Evolutionary conservation across 2,888 invertebrate genomes (phyloP), one percentile per base, ranked within the genome.

Genomic region (Pimpla rufipes): DNA sequence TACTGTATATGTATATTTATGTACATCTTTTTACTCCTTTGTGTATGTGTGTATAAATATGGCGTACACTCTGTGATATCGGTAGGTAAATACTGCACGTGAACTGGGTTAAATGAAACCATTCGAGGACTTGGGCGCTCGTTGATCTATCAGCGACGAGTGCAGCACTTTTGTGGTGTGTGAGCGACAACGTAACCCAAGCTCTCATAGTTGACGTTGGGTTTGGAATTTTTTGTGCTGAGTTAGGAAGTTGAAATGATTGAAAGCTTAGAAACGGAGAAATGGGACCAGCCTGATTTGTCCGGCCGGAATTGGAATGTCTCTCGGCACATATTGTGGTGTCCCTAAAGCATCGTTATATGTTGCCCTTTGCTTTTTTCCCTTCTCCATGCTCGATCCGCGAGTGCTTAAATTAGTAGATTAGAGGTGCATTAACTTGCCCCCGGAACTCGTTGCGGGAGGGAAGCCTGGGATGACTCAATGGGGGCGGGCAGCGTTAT

Each of bases 341-440:
- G 55, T 62, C 35, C 18, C 16, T n/a, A 5, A 16, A 62, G 37
- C 37, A 37, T 40, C 10, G 16, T 35, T 47, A 18, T 45, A n/a
- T 52, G 11, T 59, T 45, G 13, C 2, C 8, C 21, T 10, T 52
- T 83, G 21, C 45, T 23, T 55, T 62, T 70, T 45, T 11, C 59
- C 66, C 18, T 59, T 29, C 71, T 62, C 35, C 47, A 57, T 13
- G 67, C 66, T 71, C 35, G 42, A 52, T 23, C 62, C 76, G 55
- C 47, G 71, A 67, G 85, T 79, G 83, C 85, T 88, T 86, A 89
- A 90, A 91, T 89, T 89, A 89, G 84, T 87, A 88, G 90, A 92
- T 92, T 90, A 91, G 90, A 90, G 90, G 88, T 89, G 85, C 91
- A 89, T 91, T 90, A 92, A 90, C 87, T 89, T 88, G 87, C 87